Evolutionary conservation across 1,140 invertebrate species (phyloP), one percentile per base, ranked within the genome.

Genomic region (Magallana gigas): DNA sequence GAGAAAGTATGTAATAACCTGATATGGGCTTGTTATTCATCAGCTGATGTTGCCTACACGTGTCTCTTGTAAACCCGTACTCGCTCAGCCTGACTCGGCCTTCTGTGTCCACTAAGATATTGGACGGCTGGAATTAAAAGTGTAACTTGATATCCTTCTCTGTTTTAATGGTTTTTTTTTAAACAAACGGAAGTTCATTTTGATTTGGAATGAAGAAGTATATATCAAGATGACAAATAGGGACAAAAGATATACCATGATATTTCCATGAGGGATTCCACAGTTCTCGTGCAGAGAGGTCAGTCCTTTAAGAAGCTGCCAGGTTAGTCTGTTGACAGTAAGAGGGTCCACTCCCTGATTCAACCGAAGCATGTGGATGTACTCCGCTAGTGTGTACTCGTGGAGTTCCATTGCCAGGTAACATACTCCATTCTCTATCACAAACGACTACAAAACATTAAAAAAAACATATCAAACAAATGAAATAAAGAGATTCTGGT

Each of bases 331-430:
- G 87, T 92, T 91, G 62, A 88, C 86, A 5, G 88, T 85, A 6
- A 91, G 89, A 12, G 90, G 88, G 56, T 92, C 91, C 76, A 88
- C 86, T 3, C 82, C 76, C 36, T 89, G 83, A 71, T 89, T 88
- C 3, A 90, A 87, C 1, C 87, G 76, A 7, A 91, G 85, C 29
- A 90, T 87, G 23, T 84, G 23, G 8, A 92, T 85, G 85, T 91
- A 92, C 85, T 92, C 92, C 23, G 87, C 87, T 59, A 93, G 85
- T 0, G 89, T 92, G 89, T 92, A 93, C 85, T 92, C 92, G n/a
- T 90, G 91, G 16, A 93, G 88, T n/a, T 93, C 92, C 87, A 90
- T 88, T 11, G 92, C 92, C 23, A 93, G 11, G 58, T 88, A 92
- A 86, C 85, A 89, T 11, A 48, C 23, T 14, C 48, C 60, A n/a